Conservation (phyloP, 1,140 invertebrate genomes). For the Pseudomyrmex cubaensis region DNA sequence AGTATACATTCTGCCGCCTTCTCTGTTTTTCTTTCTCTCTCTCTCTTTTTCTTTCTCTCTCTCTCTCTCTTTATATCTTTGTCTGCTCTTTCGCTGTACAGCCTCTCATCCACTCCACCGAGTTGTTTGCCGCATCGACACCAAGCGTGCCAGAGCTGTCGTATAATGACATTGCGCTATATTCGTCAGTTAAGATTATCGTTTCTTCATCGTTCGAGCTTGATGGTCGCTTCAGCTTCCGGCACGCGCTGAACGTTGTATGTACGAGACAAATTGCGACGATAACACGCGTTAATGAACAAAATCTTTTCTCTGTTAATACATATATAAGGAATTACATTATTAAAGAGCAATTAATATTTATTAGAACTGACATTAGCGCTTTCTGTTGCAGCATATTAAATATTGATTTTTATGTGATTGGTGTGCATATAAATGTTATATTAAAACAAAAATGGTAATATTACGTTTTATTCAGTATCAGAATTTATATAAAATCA, state of each 20-base stretch:
- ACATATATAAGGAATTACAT: background rate
- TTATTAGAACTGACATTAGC: background rate
- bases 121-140: slow-evolving; percentile 43
- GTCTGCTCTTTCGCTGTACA: slow-evolving; percentile 32
- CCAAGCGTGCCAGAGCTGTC: slow-evolving; percentile 15
- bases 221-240: slow-evolving; percentile 40
- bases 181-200: slow-evolving; percentile 32
- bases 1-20: background rate
- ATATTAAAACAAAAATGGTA: too few species aligned
- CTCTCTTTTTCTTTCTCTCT: slow-evolving; percentile 37
- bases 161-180: slow-evolving; percentile 10
- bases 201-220: slow-evolving; percentile 41
- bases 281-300: background rate
- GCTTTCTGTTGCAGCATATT: background rate
- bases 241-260: background rate
- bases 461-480: background rate
- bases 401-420: background rate
- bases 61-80: slow-evolving; percentile 56
- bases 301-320: background rate
- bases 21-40: slow-evolving; percentile 3
- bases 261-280: background rate
- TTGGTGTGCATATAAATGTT: too few species aligned
- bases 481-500: background rate
- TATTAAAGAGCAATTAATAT: background rate
- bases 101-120: slow-evolving; percentile 27